Percentiles rank a stretch among this genome's conserved stretches.
Evolutionary conservation across 2,797 vertebrate species (phyloP).

Genomic region (Anguilla anguilla): DNA sequence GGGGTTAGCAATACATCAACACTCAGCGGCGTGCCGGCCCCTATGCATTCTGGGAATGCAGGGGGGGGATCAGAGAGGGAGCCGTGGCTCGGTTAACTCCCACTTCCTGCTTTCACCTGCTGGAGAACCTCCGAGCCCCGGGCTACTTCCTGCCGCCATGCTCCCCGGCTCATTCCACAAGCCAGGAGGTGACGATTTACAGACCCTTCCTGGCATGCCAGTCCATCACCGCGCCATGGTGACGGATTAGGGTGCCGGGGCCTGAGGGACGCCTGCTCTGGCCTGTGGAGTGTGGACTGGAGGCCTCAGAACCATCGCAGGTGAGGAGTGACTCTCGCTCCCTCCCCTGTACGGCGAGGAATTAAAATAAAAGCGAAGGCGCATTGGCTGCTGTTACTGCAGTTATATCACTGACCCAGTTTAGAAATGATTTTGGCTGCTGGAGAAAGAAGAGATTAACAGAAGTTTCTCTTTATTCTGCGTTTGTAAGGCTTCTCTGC

Average conservation of each 20-base stretch:
- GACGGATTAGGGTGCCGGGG: background rate
- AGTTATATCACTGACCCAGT: background rate
- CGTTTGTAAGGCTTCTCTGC: background rate
- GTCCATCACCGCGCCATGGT: background rate
- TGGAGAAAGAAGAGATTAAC: background rate
- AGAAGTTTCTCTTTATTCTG: background rate
- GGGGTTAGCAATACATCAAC: background rate
- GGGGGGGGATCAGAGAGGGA: background rate
- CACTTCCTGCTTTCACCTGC: background rate
- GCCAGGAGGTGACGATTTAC: background rate
- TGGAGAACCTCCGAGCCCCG: background rate
- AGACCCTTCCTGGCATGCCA: background rate
- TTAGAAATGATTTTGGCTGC: background rate
- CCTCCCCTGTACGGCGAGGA: background rate
- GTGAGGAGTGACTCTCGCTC: background rate
- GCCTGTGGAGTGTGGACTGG: background rate
- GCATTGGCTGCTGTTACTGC: background rate
- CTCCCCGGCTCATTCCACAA: background rate
- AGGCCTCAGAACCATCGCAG: background rate
- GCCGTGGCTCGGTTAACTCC: background rate
- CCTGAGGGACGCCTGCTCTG: background rate
- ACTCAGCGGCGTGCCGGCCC: background rate
- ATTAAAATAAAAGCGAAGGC: background rate
- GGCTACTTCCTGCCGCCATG: background rate
- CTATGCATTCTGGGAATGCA: background rate